Percentiles rank a stretch among this genome's conserved stretches.
These are phyloP conservation scores for Diabrotica virgifera DNA, from an alignment of 1,140 invertebrate species.

Conservation along the genomic window DNA sequence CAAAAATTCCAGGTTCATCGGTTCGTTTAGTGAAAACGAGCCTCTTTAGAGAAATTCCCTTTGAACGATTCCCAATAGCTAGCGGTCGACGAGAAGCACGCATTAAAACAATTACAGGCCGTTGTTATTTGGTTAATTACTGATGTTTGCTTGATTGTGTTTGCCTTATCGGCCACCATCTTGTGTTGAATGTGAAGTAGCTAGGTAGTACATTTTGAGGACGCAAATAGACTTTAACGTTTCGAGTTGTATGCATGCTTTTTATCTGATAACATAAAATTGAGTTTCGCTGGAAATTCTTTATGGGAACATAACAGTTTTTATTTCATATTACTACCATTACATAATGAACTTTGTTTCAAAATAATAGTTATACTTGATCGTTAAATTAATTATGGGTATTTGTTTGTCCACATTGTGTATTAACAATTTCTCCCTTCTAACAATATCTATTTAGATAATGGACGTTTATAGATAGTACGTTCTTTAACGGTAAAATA, in stretches of 20 bases:
- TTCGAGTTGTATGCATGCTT: conserved; percentile 22
- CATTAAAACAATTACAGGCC: conserved; percentile 39
- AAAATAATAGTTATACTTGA: too few relatives aligned
- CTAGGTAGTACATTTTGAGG: conserved; percentile 23
- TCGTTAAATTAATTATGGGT: too few relatives aligned
- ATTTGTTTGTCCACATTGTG: too few relatives aligned
- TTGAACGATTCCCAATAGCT: neutral
- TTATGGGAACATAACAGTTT: neutral
- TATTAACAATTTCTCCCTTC: too few relatives aligned
- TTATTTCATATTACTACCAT: too few relatives aligned
- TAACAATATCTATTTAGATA: too few relatives aligned
- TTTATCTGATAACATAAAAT: conserved; percentile 26
- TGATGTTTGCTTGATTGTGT: conserved; percentile 36
- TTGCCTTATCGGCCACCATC: conserved; percentile 36
- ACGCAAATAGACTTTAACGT: conserved; percentile 11
- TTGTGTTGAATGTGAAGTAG: conserved; percentile 29
- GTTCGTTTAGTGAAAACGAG: conserved; percentile 22
- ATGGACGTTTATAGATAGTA: too few relatives aligned
- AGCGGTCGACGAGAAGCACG: conserved; percentile 23
- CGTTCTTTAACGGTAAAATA: too few relatives aligned
- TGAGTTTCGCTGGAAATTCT: neutral
- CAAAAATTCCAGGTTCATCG: neutral
- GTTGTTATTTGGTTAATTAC: conserved; percentile 38
- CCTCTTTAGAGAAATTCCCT: conserved; percentile 10
- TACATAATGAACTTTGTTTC: too few relatives aligned